Evolutionary conservation across 2,888 invertebrate genomes (phyloP).

Genomic region (Hypsopygia costalis): DNA sequence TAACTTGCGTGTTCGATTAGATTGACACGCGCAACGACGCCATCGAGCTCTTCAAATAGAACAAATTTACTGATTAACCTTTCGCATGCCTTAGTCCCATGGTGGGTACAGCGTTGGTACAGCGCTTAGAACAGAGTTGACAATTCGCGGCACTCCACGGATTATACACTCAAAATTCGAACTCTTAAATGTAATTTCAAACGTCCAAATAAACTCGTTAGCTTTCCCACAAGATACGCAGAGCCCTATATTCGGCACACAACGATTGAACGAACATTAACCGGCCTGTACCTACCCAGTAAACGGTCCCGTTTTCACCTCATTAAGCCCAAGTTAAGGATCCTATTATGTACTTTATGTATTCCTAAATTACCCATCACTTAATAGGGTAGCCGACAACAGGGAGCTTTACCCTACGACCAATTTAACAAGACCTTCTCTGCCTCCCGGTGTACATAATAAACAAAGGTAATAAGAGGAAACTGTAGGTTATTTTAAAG

Average conservation of each 20-base stretch:
- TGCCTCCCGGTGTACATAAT: constrained; percentile 17
- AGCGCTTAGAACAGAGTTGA: too few species aligned
- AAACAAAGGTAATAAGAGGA: constrained; percentile 13
- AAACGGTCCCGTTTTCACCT: constrained; percentile 74
- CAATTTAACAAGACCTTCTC: constrained; percentile 40
- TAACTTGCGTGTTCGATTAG: too few species aligned
- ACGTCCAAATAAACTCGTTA: background rate
- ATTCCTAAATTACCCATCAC: constrained; percentile 80
- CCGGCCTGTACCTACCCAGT: constrained; percentile 42
- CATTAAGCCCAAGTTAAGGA: constrained; percentile 75
- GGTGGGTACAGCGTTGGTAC: too few species aligned
- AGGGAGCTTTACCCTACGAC: constrained; percentile 56
- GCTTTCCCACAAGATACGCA: background rate
- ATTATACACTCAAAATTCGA: background rate
- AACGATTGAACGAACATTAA: constrained; percentile 50
- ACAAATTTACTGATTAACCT: too few species aligned
- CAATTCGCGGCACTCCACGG: too few species aligned
- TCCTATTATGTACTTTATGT: constrained; percentile 80
- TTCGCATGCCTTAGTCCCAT: too few species aligned
- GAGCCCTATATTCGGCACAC: constrained; percentile 11
- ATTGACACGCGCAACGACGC: too few species aligned
- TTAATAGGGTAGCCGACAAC: constrained; percentile 66
- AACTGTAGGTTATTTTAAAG: constrained; percentile 22
- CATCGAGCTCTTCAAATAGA: too few species aligned
- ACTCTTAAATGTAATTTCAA: background rate